Base-by-base conservation (phyloP, 1,140 invertebrate genomes). In the Drosophila nannoptera region DNA sequence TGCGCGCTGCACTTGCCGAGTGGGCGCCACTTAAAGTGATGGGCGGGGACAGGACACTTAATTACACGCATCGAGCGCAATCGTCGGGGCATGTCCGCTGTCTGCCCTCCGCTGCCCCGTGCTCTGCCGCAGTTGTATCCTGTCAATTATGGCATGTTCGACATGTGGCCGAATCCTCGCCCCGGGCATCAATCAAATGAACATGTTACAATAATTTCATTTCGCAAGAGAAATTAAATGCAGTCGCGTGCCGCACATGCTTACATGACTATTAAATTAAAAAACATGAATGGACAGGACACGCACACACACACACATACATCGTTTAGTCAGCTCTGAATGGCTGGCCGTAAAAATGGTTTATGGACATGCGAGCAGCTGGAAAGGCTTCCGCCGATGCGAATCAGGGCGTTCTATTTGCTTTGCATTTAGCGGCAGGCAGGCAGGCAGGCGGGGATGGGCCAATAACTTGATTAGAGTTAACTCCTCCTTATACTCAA, bases 221-320 rank as follows among this genome's bases (percentile, higher is more conserved):
- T 81, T 63, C 77, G 74, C 66, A 84, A 84, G 31, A 67, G 36
- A 45, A 82, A 84, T 84, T 76, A 84, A 84, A 84, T 84, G 81
- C 66, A 80, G 42, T 84, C 76, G 80, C 80, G 80, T 83, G 80
- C 69, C 52, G 43, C 9, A 33, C 60, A 64, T 78, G 74, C 86
- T 83, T 83, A 83, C 80, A 83, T 80, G 80, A 84, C 80, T 86
- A 84, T 86, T 84, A 84, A 86, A 84, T 84, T 84, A 84, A 83
- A 83, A 80, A 84, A 83, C 80, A 83, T 80, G 66, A 83, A 83
- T 71, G 76, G 48, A 70, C 61, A 65, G 12, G 38, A 65, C 43
- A 55, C 48, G 45, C 7, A 69, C 29, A 42, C 29, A 43, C 9
- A 49, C 42, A 43, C 61, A 54, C 68, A 65, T 60, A 56, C 58